Evolutionary conservation across 2,113 vertebrate species (phyloP).

Genomic region (Rallus limicola): DNA sequence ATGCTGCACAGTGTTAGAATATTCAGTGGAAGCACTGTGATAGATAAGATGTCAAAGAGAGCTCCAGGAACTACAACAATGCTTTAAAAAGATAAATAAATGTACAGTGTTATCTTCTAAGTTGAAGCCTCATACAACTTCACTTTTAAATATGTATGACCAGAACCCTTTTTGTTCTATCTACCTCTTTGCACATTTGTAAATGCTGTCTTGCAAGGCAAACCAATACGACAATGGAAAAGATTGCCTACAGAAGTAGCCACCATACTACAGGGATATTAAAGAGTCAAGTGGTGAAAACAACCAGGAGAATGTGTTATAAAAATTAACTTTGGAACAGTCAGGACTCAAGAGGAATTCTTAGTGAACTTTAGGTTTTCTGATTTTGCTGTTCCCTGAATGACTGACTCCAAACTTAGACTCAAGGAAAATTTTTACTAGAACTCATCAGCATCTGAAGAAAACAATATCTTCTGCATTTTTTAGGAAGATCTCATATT

Average conservation of each 20-base stretch:
- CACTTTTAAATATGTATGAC: slow-evolving; percentile 77
- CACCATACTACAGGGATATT: neutral
- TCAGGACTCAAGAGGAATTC: neutral
- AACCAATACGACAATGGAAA: neutral
- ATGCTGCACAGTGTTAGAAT: slow-evolving; percentile 68
- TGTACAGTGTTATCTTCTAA: slow-evolving; percentile 65
- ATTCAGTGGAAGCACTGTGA: slow-evolving; percentile 63
- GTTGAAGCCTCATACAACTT: slow-evolving; percentile 51
- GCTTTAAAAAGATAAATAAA: slow-evolving; percentile 71
- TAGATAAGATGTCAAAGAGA: slow-evolving; percentile 76
- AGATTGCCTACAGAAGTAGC: neutral
- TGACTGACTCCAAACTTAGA: neutral
- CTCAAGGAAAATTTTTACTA: neutral
- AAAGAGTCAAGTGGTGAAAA: neutral
- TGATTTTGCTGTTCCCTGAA: neutral
- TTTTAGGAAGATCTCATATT: neutral
- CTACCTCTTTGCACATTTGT: slow-evolving; percentile 7
- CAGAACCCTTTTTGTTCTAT: slow-evolving; percentile 40
- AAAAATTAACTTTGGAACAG: neutral
- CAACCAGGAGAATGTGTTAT: neutral
- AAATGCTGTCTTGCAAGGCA: slow-evolving; percentile 44
- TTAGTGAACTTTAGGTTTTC: neutral
- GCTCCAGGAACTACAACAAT: slow-evolving; percentile 65
- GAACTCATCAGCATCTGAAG: neutral
- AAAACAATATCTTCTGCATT: neutral